A percentile compares a stretch with the other conserved stretches of the same genome.
Conservation (phyloP, 2,888 invertebrate genomes). For the Therioaphis trifolii region DNA sequence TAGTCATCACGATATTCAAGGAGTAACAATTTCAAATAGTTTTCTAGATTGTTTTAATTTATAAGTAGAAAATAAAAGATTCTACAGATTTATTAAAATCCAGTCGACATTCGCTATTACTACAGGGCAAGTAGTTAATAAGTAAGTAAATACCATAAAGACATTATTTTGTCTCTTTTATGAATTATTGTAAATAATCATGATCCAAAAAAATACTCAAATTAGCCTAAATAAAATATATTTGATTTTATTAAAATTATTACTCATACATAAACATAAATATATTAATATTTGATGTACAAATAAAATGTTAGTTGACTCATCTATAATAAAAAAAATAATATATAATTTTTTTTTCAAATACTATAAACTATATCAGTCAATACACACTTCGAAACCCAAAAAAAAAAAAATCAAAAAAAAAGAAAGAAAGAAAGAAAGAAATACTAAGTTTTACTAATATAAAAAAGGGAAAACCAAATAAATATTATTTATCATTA, state of each 20-base stretch:
- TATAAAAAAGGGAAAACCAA: conserved; percentile 41
- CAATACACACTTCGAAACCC: conserved; percentile 61
- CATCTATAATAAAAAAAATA: conserved; percentile 48
- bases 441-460: conserved; percentile 44
- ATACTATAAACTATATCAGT: conserved; percentile 61
- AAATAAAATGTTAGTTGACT: conserved; percentile 58
- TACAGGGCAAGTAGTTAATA: too few relatives aligned
- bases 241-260: conserved; percentile 51
- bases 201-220: conserved; percentile 7
- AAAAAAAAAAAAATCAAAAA: background rate
- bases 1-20: too few relatives aligned
- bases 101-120: too few relatives aligned
- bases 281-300: conserved; percentile 53
- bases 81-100: too few relatives aligned
- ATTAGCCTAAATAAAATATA: conserved; percentile 56
- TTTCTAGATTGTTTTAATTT: too few relatives aligned
- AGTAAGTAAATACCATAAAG: too few relatives aligned
- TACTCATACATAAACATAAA: conserved; percentile 44
- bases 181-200: too few relatives aligned
- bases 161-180: too few relatives aligned
- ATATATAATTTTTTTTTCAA: conserved; percentile 24
- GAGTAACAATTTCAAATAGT: too few relatives aligned
- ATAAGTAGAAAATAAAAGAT: too few relatives aligned
- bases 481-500: conserved; percentile 21
- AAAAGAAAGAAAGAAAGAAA: conserved; percentile 31